Evolutionary conservation across 2,797 vertebrate species (phyloP), one percentile per base, ranked within the genome.

Genomic region (Urophycis tenuis): DNA sequence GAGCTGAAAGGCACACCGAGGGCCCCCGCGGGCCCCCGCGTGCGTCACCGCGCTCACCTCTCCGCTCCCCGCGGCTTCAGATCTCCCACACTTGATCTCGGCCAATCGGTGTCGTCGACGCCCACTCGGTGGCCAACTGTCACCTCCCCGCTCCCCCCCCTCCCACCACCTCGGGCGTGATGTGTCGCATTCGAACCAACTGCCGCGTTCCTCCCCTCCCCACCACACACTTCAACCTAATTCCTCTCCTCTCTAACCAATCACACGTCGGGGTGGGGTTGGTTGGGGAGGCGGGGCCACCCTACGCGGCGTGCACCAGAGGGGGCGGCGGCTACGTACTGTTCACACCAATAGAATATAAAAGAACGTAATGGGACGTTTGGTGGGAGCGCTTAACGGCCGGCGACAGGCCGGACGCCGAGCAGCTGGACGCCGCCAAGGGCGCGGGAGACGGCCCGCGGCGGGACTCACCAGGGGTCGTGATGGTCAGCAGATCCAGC

Each of bases 401-500:
- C 6, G 45, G 3, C 3, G 45, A 49, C 19, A 17, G 49, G 22
- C 22, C 5, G n/a, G 53, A 60, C 53, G 53, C 25, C 25, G 25
- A 60, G 53, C 53, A 60, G 53, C 53, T 60, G 5, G 53, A 60
- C 5, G 53, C 9, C 53, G 22, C 25, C 22, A 25, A 60, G 53
- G 53, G 25, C 22, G 31, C 19, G n/a, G 74, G 74, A 70, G 77
- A 74, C 17, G 19, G 33, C 29, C 72, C 76, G 72, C 19, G 31
- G 41, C 80, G 75, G 86, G 90, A 95, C 97, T 95, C 91, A 99
- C 97, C 94, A 0, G 94, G 92, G 92, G 92, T 98, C 93, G 96
- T 97, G 90, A 99, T 97, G 77, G 97, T 99, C 90, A 99, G 90
- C 81, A 99, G 95, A 88, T 99, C 97, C 75, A 99, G 94, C 73